Percentiles rank a stretch among this genome's conserved stretches.
Evolutionary conservation across 2,113 vertebrate species (phyloP).

Genomic region (Parotia lawesii): DNA sequence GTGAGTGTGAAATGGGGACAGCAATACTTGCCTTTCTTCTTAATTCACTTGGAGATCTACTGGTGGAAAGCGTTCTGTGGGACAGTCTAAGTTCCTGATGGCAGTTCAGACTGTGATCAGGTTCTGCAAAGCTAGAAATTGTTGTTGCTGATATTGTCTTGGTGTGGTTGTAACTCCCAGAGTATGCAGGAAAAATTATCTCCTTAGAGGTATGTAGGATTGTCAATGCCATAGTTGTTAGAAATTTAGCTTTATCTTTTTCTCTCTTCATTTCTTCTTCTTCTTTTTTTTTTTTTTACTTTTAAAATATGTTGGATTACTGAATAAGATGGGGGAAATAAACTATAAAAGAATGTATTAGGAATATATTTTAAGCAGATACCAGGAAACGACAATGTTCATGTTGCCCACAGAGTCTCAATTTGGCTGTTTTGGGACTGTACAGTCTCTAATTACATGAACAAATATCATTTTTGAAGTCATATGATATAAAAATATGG

Average conservation of each 20-base stretch:
- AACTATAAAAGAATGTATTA: not conserved
- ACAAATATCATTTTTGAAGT: not conserved
- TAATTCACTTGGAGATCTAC: not conserved
- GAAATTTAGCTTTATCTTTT: not conserved
- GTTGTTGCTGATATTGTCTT: not conserved
- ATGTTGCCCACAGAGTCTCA: not conserved
- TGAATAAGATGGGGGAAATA: not conserved
- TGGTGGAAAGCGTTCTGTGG: not conserved
- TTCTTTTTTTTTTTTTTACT: not conserved
- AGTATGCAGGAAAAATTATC: not conserved
- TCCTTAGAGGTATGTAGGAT: not conserved
- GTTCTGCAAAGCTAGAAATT: not conserved
- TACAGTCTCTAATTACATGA: conserved; percentile 12
- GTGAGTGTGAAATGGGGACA: not conserved
- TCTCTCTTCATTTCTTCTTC: not conserved
- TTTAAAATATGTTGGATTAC: not conserved
- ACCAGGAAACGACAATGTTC: not conserved
- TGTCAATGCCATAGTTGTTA: not conserved
- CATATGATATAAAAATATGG: not conserved
- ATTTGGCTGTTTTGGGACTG: not conserved
- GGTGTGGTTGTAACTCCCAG: not conserved
- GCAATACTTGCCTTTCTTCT: not conserved
- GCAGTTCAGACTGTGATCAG: not conserved
- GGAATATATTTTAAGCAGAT: not conserved
- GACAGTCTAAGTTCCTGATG: not conserved